Evolutionary conservation across 2,797 vertebrate genomes (phyloP).

Genomic region (Danio choprae): DNA sequence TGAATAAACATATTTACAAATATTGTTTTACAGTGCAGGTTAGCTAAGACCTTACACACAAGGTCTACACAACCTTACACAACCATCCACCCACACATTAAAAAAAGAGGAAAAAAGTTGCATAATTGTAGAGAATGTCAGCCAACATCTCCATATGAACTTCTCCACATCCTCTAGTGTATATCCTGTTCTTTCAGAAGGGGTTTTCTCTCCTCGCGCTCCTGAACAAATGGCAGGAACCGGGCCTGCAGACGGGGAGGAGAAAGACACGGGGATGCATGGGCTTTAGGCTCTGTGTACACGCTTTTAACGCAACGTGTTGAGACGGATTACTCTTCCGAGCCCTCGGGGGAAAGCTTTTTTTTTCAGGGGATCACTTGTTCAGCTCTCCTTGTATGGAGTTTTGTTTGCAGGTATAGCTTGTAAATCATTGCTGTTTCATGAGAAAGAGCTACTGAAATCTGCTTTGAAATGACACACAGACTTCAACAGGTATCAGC

Average conservation of each 20-base stretch:
- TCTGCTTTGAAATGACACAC: conserved; percentile 67
- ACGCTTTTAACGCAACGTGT: conserved; percentile 73
- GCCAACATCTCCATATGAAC: conserved; percentile 62
- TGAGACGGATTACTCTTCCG: conserved; percentile 63
- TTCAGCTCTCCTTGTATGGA: conserved; percentile 63
- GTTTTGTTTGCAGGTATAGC: conserved; percentile 70
- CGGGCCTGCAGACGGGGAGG: conserved; percentile 29
- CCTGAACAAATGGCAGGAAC: conserved; percentile 76
- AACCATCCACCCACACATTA: conserved; percentile 26
- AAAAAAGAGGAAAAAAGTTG: conserved; percentile 30
- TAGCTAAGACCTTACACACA: conserved; percentile 35
- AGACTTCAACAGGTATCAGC: conserved; percentile 68
- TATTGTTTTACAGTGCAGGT: not conserved
- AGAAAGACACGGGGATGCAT: conserved; percentile 60
- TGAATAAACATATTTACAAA: too few species aligned
- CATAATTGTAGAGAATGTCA: conserved; percentile 67
- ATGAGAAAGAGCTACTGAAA: conserved; percentile 60
- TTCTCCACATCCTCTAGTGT: conserved; percentile 64
- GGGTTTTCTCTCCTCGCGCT: conserved; percentile 60
- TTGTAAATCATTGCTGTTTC: conserved; percentile 72
- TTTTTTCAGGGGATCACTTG: conserved; percentile 46
- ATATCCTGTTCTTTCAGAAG: conserved; percentile 72
- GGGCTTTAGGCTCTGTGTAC: conserved; percentile 71
- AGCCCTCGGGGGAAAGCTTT: conserved; percentile 64
- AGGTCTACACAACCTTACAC: not conserved